Percentiles rank a stretch among this genome's conserved stretches.
Conservation (phyloP, 1,140 invertebrate genomes). For the Papilio glaucus region DNA sequence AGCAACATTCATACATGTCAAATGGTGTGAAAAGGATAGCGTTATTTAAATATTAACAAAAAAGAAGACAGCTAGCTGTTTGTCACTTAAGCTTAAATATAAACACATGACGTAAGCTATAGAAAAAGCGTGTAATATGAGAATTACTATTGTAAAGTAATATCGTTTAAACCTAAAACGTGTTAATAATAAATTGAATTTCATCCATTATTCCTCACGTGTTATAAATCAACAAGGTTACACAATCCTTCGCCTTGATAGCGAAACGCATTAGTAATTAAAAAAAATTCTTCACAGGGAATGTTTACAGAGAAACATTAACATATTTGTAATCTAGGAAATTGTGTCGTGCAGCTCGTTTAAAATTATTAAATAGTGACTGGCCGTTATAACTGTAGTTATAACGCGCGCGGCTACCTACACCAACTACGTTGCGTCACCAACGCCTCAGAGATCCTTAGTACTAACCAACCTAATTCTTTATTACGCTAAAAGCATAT, state of each 20-base stretch:
- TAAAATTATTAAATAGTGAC: constrained; percentile 15
- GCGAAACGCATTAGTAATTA: constrained; percentile 1
- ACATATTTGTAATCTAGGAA: constrained; percentile 31
- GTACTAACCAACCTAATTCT: constrained; percentile 31
- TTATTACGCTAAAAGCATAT: constrained; percentile 19
- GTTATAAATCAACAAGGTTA: background rate
- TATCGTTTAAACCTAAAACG: background rate
- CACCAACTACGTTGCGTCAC: background rate
- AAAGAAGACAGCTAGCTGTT: too few relatives aligned
- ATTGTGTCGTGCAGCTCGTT: constrained; percentile 14
- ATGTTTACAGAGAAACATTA: constrained; percentile 20
- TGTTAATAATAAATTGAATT: background rate
- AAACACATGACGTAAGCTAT: too few relatives aligned
- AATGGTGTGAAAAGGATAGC: too few relatives aligned
- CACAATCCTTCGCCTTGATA: background rate
- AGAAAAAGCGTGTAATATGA: too few relatives aligned
- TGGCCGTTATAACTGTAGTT: background rate
- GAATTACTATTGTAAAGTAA: background rate
- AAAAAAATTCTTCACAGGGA: background rate
- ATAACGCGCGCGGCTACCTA: background rate
- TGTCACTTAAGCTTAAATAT: too few relatives aligned
- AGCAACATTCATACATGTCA: too few relatives aligned
- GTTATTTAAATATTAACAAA: too few relatives aligned
- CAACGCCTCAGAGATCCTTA: constrained; percentile 11
- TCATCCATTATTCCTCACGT: background rate